A percentile compares a stretch with the other conserved stretches of the same genome.
phyloP scores from a whole-genome alignment of 2,797 vertebrate genomes.

The Tapera naevia region DNA sequence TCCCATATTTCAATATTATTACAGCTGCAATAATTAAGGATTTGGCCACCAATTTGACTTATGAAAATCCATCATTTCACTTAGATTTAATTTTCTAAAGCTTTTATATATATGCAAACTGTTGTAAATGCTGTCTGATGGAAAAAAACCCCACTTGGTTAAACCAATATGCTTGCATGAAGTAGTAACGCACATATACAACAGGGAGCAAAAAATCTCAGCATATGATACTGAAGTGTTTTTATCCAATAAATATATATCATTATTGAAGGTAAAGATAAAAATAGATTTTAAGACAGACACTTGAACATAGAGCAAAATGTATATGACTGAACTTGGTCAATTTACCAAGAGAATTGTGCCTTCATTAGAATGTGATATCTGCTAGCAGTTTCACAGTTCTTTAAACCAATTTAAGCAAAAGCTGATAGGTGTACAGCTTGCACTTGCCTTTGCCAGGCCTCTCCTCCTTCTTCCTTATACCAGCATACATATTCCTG shows the following conservation, averaged over 20 bases:
- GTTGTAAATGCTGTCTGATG: not conserved
- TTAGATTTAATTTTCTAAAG: not conserved
- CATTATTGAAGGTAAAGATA: not conserved
- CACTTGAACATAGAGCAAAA: not conserved
- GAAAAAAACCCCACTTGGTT: not conserved
- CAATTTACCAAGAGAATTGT: not conserved
- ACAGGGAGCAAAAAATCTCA: not conserved
- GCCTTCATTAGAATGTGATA: not conserved
- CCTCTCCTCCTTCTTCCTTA: not conserved
- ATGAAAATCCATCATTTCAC: not conserved
- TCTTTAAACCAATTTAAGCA: not conserved
- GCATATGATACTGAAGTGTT: not conserved
- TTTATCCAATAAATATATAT: not conserved
- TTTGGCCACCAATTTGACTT: not conserved
- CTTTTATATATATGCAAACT: not conserved
- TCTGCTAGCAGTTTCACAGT: not conserved
- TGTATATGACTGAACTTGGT: not conserved
- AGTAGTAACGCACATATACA: not conserved
- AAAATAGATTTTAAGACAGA: not conserved
- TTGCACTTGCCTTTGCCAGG: not conserved
- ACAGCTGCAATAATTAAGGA: conserved; percentile 37
- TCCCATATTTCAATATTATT: not conserved
- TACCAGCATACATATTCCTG: not conserved
- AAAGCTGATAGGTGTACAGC: not conserved
- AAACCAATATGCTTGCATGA: not conserved